Base-by-base conservation (phyloP, 2,888 invertebrate genomes). In the Cepaea hortensis region DNA sequence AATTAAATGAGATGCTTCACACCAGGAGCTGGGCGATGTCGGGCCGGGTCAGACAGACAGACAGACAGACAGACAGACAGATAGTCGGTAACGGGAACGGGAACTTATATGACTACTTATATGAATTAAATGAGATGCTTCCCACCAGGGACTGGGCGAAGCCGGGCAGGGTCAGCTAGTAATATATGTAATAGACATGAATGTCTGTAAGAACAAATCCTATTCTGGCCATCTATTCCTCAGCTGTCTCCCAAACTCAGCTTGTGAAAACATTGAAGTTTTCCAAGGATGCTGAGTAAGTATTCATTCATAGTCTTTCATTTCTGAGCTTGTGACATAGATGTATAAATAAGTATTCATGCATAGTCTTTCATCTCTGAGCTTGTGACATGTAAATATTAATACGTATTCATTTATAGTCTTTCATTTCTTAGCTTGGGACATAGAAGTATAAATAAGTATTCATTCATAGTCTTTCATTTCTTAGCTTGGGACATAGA, bases 201-300 rank as follows among this genome's bases (percentile, higher is more conserved):
- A 91, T 97, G 0, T 97, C 97, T 97, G 96, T 97, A 90, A 35
- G 35, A 35, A 35, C 35, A 35, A 94, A 96, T 90, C 96, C 96
- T 89, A 96, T 97, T 88, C 95, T 96, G 9, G 96, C 96, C 90
- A 95, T 96, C n/a, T 35, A 5, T 72, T 73, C 68, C 11, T 61
- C 83, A 84, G 84, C 68, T 96, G 96, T 92, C 97, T 97, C 93
- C 94, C 96, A 96, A 95, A 96, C 96, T 95, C 84, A 90, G 91
- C 91, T 35, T 62, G 48, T 85, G 35, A 72, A 84, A n/a, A n/a
- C 82, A 5, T 65, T 81, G 76, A 61, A 65, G 11, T 50, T 82
- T 20, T 82, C 82, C 62, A 73, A 82, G 70, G 82, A 86, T 35
- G 50, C 50, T 61, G 55, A 86, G 86, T 86, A 55, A 86, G 80